These are phyloP conservation scores for Amphiura filiformis DNA, from an alignment of 35 echinoderm and acorn worm genomes.

Conservation along the genomic window DNA sequence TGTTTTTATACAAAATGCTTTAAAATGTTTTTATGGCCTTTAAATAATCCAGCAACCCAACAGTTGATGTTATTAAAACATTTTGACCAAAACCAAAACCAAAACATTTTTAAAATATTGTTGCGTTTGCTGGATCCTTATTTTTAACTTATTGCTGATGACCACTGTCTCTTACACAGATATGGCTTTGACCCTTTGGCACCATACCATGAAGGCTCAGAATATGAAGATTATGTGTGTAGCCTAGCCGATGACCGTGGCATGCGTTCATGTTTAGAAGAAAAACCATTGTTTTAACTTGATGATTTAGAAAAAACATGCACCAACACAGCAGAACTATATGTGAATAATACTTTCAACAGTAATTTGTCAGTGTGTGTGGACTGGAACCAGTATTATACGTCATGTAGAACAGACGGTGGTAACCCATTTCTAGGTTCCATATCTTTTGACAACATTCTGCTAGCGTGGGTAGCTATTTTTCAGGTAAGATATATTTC, in stretches of 20 bases:
- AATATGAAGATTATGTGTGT: slow-evolving; percentile 64
- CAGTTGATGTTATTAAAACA: no score
- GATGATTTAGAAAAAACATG: slow-evolving; percentile 34
- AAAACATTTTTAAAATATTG: no score
- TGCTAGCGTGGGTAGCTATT: slow-evolving; percentile 97
- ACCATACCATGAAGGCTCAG: neutral
- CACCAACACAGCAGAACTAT: slow-evolving; percentile 8
- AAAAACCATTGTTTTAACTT: slow-evolving; percentile 33
- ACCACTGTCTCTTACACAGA: neutral
- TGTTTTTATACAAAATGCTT: no score
- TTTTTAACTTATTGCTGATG: neutral
- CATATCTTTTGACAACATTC: slow-evolving; percentile 99
- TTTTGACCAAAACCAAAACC: no score
- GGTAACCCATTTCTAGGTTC: slow-evolving; percentile 86
- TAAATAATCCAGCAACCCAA: no score
- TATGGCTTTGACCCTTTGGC: neutral
- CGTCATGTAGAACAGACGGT: slow-evolving; percentile 57
- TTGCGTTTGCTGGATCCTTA: no score
- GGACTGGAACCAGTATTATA: slow-evolving; percentile 99
- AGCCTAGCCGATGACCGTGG: slow-evolving; percentile 54
- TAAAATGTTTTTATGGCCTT: no score
- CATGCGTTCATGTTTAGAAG: slow-evolving; percentile 43
- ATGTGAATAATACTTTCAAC: slow-evolving; percentile 37
- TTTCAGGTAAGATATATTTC: slow-evolving; percentile 99
- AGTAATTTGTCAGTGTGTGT: slow-evolving; percentile 46